These are phyloP conservation scores for Chrysolina haemoptera DNA, from an alignment of 2,888 invertebrate species.

Conservation along the genomic window DNA sequence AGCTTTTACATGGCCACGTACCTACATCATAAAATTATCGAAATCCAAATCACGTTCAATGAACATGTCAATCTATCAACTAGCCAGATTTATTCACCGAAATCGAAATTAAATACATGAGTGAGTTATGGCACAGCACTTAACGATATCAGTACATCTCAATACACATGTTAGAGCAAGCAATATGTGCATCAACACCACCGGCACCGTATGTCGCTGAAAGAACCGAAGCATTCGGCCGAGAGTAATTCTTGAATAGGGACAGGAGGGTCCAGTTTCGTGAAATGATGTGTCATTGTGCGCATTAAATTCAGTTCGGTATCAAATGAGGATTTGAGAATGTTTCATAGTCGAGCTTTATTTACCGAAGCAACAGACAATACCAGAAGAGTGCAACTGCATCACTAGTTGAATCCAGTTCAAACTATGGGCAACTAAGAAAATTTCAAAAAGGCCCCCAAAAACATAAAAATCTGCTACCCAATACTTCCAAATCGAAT, in stretches of 20 bases:
- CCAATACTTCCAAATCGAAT: too few species aligned
- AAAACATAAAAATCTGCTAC: too few species aligned
- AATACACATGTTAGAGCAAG: slow-evolving; percentile 49
- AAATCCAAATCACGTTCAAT: background rate
- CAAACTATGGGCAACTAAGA: too few species aligned
- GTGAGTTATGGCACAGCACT: slow-evolving; percentile 40
- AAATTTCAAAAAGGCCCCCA: too few species aligned
- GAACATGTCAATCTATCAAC: slow-evolving; percentile 23
- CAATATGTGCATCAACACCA: slow-evolving; percentile 48
- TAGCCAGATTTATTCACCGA: slow-evolving; percentile 22
- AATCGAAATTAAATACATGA: slow-evolving; percentile 31
- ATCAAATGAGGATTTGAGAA: background rate
- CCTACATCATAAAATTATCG: background rate
- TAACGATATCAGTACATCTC: slow-evolving; percentile 51
- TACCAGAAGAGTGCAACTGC: too few species aligned
- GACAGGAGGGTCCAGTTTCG: slow-evolving; percentile 33
- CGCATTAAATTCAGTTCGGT: background rate
- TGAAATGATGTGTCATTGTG: background rate
- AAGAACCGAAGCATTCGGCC: slow-evolving; percentile 54
- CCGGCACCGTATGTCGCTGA: slow-evolving; percentile 57
- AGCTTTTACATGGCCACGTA: too few species aligned
- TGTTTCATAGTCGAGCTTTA: background rate
- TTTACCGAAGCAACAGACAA: background rate
- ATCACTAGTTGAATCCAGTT: too few species aligned
- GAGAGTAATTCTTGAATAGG: slow-evolving; percentile 50